A percentile compares a stretch with the other conserved stretches of the same genome.
Evolutionary conservation across 2,113 vertebrate species (phyloP).

Genomic region (Dicerorhinus sumatrensis): DNA sequence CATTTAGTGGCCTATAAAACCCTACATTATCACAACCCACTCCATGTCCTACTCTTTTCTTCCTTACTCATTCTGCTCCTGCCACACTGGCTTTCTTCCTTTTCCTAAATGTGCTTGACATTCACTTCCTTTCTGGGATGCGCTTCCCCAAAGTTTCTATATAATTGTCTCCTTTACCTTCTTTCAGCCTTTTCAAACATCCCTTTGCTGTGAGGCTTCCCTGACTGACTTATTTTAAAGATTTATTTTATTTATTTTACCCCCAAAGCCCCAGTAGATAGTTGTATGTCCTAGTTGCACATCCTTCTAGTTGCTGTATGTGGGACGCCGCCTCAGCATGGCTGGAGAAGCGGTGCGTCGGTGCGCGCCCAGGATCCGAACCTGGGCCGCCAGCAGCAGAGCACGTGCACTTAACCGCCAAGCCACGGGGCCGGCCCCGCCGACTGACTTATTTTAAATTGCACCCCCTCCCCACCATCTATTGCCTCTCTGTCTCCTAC

Average conservation of each 20-base stretch:
- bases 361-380: no score
- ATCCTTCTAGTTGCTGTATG: no score
- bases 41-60: neutral
- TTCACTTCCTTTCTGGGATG: neutral
- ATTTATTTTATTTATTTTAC: no score
- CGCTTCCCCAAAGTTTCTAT: neutral
- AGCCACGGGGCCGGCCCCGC: no score
- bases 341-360: no score
- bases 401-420: no score
- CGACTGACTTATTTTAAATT: neutral
- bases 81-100: neutral
- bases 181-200: neutral
- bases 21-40: neutral
- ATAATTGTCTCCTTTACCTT: neutral
- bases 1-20: neutral
- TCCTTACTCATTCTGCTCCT: no score
- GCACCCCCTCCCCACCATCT: neutral
- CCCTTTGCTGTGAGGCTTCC: neutral
- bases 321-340: no score
- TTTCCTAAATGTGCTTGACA: neutral
- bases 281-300: no score
- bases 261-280: no score
- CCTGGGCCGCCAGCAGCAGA: no score
- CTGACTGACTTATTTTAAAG: neutral
- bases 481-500: neutral